phyloP scores from a whole-genome alignment of 2,797 vertebrate genomes.

The Argya squamiceps region DNA sequence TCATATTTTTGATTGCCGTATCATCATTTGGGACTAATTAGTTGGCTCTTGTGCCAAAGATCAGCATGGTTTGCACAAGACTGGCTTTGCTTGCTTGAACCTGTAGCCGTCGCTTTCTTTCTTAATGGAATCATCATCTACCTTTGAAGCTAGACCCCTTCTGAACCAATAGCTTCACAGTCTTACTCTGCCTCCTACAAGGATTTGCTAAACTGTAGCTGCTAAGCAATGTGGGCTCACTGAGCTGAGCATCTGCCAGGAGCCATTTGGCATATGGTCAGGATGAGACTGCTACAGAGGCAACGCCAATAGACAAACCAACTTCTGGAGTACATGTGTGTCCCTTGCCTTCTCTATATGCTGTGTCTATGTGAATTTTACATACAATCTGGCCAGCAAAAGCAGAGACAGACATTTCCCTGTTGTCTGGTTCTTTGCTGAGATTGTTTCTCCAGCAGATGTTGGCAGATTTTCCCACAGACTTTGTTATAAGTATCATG shows the following conservation, averaged over 20 bases:
- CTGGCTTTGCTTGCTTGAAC: not conserved
- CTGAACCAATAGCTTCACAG: conserved; percentile 21
- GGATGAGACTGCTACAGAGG: not conserved
- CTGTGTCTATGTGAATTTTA: not conserved
- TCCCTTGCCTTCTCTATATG: not conserved
- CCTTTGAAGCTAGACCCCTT: not conserved
- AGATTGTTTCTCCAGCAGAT: not conserved
- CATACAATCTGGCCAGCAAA: not conserved
- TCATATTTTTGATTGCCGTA: not conserved
- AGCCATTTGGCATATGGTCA: conserved; percentile 25
- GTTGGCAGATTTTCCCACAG: not conserved
- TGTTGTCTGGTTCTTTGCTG: not conserved
- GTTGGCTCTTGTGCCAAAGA: not conserved
- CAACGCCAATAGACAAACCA: conserved; percentile 33
- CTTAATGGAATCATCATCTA: not conserved
- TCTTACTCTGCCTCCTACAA: conserved; percentile 1
- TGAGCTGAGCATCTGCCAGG: conserved; percentile 44
- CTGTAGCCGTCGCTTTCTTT: not conserved
- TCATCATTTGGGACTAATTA: not conserved
- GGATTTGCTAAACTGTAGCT: conserved; percentile 31
- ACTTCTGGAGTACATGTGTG: not conserved
- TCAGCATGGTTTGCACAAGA: not conserved
- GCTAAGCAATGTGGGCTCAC: not conserved
- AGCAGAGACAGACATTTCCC: not conserved
- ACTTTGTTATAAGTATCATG: not conserved